These are phyloP conservation scores for Hylyphantes graminicola DNA, from an alignment of 1,140 invertebrate genomes.

Conservation along the genomic window DNA sequence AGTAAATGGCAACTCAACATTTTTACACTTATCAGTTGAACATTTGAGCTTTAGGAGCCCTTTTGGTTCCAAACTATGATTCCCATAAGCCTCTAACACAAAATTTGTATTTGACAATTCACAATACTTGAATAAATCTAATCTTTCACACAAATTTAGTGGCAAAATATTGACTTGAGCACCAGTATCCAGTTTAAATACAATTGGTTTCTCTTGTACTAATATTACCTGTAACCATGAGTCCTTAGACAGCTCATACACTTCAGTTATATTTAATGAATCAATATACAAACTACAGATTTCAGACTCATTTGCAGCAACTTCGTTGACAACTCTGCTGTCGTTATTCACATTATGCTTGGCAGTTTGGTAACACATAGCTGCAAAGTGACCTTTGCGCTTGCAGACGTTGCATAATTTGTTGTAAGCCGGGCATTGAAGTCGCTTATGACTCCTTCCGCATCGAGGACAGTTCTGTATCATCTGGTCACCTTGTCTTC, in stretches of 20 bases:
- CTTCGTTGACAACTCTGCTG: not conserved
- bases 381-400: constrained; percentile 9
- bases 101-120: constrained; percentile 5
- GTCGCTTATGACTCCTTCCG: too few relatives aligned
- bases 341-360: not conserved
- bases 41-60: not conserved
- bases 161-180: constrained; percentile 36
- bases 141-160: not conserved
- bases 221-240: not conserved
- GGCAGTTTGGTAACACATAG: not conserved
- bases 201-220: not conserved
- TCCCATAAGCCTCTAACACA: constrained; percentile 13
- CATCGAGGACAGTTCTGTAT: too few relatives aligned
- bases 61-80: constrained; percentile 21
- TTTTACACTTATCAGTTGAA: constrained; percentile 10
- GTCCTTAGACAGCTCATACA: not conserved
- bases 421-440: constrained; percentile 14
- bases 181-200: constrained; percentile 35
- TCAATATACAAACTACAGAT: not conserved
- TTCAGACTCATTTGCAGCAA: too few relatives aligned
- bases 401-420: not conserved
- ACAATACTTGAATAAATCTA: not conserved
- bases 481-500: too few relatives aligned
- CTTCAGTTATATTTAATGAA: not conserved
- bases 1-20: constrained; percentile 20